Evolutionary conservation across 2,888 invertebrate species (phyloP).

Genomic region (Oeneis ivallda): DNA sequence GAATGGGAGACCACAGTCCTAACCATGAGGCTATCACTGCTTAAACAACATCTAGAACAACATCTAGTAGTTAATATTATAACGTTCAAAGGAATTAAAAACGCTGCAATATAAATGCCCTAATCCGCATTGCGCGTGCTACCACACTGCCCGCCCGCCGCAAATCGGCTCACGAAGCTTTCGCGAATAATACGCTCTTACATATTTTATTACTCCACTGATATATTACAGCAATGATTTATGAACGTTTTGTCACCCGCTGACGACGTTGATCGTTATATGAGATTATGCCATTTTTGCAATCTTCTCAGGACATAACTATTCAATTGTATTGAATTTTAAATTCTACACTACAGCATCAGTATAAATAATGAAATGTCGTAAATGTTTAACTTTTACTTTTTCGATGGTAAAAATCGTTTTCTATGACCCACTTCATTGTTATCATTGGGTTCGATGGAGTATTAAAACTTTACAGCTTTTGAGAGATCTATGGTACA

Average conservation of each 20-base stretch:
- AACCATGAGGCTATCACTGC: too few relatives aligned
- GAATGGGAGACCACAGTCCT: too few relatives aligned
- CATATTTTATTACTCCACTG: slow-evolving; percentile 62
- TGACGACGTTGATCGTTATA: slow-evolving; percentile 44
- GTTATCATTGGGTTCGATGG: slow-evolving; percentile 18
- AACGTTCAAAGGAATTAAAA: background rate
- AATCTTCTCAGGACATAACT: slow-evolving; percentile 23
- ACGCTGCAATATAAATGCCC: slow-evolving; percentile 24
- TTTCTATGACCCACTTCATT: slow-evolving; percentile 21
- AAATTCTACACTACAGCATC: slow-evolving; percentile 10
- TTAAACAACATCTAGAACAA: too few relatives aligned
- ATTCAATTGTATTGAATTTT: slow-evolving; percentile 19
- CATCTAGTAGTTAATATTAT: too few relatives aligned
- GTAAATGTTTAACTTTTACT: slow-evolving; percentile 20
- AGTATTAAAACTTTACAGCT: slow-evolving; percentile 8
- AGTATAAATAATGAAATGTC: slow-evolving; percentile 18
- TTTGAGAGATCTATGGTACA: background rate
- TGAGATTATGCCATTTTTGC: slow-evolving; percentile 29
- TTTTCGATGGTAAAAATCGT: slow-evolving; percentile 10
- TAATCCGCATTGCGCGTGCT: slow-evolving; percentile 33
- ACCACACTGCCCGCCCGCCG: slow-evolving; percentile 41
- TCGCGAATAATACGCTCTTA: slow-evolving; percentile 53
- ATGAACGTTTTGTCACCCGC: slow-evolving; percentile 60
- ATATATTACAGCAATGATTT: slow-evolving; percentile 70
- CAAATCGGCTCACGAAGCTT: slow-evolving; percentile 61